Percentiles rank a stretch among this genome's conserved stretches.
phyloP scores from a whole-genome alignment of 1,140 invertebrate genomes.

The Drosophila saltans region DNA sequence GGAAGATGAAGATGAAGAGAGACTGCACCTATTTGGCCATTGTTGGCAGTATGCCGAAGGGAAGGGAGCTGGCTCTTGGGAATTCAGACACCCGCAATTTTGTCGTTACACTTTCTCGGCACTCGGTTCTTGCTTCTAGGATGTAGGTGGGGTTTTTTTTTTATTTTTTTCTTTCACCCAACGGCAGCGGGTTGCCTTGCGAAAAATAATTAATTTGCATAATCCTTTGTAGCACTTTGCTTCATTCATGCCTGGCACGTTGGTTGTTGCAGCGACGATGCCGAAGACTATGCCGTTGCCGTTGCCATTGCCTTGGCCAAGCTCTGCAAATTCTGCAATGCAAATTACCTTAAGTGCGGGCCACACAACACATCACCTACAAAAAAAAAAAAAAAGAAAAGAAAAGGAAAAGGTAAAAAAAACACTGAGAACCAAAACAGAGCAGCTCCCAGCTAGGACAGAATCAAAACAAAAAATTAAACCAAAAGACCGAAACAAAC shows the following conservation, averaged over 20 bases:
- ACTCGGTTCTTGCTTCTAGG: not conserved
- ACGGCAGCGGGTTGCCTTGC: slow-evolving; percentile 61
- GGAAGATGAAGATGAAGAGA: slow-evolving; percentile 38
- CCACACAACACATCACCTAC: slow-evolving; percentile 74
- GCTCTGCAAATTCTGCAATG: slow-evolving; percentile 78
- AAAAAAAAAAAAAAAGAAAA: slow-evolving; percentile 40
- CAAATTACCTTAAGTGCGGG: slow-evolving; percentile 81
- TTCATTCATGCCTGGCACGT: slow-evolving; percentile 79
- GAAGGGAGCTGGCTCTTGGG: slow-evolving; percentile 38
- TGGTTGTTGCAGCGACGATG: slow-evolving; percentile 42
- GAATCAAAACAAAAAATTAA: slow-evolving; percentile 22
- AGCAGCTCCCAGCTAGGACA: slow-evolving; percentile 25
- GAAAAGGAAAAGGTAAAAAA: slow-evolving; percentile 21
- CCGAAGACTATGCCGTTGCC: slow-evolving; percentile 7
- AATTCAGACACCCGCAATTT: slow-evolving; percentile 64
- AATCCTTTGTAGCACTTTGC: slow-evolving; percentile 81
- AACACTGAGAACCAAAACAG: not conserved
- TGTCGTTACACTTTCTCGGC: slow-evolving; percentile 71
- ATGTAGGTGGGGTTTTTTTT: slow-evolving; percentile 40
- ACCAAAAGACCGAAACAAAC: not conserved
- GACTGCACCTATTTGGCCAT: slow-evolving; percentile 63
- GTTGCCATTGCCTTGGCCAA: slow-evolving; percentile 55
- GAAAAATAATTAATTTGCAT: slow-evolving; percentile 82
- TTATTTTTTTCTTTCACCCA: slow-evolving; percentile 8
- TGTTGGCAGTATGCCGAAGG: slow-evolving; percentile 65